These are phyloP conservation scores for Zingel zingel DNA, from an alignment of 2,113 vertebrate genomes.

Conservation along the genomic window DNA sequence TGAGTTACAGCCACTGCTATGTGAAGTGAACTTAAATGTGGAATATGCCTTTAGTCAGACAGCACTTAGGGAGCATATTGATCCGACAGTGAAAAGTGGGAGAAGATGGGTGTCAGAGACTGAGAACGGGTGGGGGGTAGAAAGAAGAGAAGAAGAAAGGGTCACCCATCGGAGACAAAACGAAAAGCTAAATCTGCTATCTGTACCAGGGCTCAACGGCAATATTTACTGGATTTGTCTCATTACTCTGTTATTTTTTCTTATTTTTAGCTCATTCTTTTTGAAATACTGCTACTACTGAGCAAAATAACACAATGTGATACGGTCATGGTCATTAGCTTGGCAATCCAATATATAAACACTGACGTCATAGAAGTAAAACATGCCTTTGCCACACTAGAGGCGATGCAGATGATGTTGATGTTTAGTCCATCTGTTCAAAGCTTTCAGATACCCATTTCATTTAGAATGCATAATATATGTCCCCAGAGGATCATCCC, in stretches of 20 bases:
- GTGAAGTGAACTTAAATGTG: conserved; percentile 72
- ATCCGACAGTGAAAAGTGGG: conserved; percentile 65
- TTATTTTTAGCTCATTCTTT: neutral
- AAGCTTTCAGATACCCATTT: neutral
- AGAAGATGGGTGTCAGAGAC: conserved; percentile 54
- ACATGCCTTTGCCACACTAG: neutral
- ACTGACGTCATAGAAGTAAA: neutral
- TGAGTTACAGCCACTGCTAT: conserved; percentile 63
- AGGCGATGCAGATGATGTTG: neutral
- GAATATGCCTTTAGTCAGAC: conserved; percentile 78
- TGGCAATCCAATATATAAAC: neutral
- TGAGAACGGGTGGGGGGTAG: neutral
- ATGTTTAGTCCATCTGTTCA: neutral
- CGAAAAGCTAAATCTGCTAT: conserved; percentile 9
- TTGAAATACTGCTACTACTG: conserved; percentile 1
- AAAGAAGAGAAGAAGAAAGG: conserved; percentile 41
- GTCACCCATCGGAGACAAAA: conserved; percentile 31
- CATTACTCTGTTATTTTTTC: conserved; percentile 14
- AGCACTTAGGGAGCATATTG: conserved; percentile 73
- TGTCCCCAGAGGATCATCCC: neutral
- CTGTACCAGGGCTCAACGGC: conserved; percentile 5
- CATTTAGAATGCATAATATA: neutral
- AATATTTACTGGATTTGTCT: conserved; percentile 18
- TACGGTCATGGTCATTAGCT: neutral
- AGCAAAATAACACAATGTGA: neutral